Percentiles rank a stretch among this genome's conserved stretches.
Conservation (phyloP, 2,888 invertebrate genomes). For the Lissonota sp. region DNA sequence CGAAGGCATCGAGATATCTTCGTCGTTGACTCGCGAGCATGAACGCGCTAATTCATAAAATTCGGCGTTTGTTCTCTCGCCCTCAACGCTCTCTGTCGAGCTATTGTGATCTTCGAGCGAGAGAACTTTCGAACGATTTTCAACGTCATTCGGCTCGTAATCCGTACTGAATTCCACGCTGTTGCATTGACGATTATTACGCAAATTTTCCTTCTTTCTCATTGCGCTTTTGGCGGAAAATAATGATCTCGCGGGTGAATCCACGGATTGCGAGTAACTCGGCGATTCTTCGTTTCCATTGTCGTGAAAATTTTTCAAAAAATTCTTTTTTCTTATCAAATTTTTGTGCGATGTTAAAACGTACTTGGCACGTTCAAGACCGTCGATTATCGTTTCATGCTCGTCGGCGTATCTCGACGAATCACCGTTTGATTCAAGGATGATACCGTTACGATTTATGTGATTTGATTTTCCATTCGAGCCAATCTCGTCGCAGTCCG, state of each 20-base stretch:
- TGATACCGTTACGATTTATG: constrained; percentile 46
- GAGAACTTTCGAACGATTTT: constrained; percentile 20
- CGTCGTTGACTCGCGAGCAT: constrained; percentile 13
- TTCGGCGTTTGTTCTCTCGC: constrained; percentile 44
- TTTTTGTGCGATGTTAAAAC: constrained; percentile 66
- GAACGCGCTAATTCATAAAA: constrained; percentile 52
- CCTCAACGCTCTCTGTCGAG: constrained; percentile 60
- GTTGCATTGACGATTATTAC: constrained; percentile 61
- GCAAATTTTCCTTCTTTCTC: constrained; percentile 65
- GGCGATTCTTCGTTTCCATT: constrained; percentile 62
- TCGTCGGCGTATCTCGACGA: constrained; percentile 43
- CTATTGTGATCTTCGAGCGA: constrained; percentile 54
- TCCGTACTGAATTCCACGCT: constrained; percentile 54
- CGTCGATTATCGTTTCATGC: constrained; percentile 31
- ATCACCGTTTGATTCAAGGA: constrained; percentile 42
- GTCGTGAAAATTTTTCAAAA: constrained; percentile 59
- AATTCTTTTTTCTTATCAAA: constrained; percentile 70
- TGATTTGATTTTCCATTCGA: constrained; percentile 14
- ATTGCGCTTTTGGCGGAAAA: constrained; percentile 57
- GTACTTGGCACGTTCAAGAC: constrained; percentile 40
- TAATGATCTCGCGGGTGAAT: constrained; percentile 40
- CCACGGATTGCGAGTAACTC: constrained; percentile 66
- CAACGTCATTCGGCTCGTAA: constrained; percentile 36
- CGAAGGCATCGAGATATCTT: constrained; percentile 51
- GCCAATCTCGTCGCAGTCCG: constrained; percentile 50